These are phyloP conservation scores for Leptinotarsa defecta DNA, from an alignment of 1,140 invertebrate genomes.

Conservation along the genomic window DNA sequence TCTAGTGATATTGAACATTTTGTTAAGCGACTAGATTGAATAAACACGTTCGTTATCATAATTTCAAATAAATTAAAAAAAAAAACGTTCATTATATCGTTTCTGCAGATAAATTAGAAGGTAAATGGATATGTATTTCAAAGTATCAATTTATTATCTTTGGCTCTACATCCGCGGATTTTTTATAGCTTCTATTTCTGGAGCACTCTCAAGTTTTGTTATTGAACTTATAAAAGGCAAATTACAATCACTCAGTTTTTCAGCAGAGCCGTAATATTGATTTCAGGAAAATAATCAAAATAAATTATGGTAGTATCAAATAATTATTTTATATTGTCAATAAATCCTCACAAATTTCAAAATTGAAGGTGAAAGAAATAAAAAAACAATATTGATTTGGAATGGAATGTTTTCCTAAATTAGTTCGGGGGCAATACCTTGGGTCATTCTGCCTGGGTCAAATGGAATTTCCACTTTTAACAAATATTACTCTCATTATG, in stretches of 20 bases:
- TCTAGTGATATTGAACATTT: no score
- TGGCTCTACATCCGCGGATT: neutral
- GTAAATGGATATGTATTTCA: neutral
- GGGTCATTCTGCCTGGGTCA: no score
- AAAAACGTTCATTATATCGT: neutral
- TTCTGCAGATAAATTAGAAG: neutral
- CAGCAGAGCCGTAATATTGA: neutral
- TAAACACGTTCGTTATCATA: no score
- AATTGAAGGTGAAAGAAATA: neutral
- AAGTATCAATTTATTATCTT: slow-evolving; percentile 3
- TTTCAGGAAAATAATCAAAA: neutral
- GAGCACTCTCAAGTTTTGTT: neutral
- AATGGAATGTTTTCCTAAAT: no score
- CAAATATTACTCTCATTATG: no score
- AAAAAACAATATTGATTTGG: no score
- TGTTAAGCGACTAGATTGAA: no score
- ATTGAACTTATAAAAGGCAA: neutral
- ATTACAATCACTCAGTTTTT: neutral
- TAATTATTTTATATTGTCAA: neutral
- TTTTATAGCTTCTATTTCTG: neutral
- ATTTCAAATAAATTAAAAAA: no score
- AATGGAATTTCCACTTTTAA: no score
- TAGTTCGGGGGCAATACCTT: no score
- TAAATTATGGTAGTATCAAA: neutral
- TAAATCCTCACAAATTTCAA: neutral